Percentiles rank a stretch among this genome's conserved stretches.
Conservation (phyloP, 2,888 invertebrate genomes). For the Philhelius pedissequus region DNA sequence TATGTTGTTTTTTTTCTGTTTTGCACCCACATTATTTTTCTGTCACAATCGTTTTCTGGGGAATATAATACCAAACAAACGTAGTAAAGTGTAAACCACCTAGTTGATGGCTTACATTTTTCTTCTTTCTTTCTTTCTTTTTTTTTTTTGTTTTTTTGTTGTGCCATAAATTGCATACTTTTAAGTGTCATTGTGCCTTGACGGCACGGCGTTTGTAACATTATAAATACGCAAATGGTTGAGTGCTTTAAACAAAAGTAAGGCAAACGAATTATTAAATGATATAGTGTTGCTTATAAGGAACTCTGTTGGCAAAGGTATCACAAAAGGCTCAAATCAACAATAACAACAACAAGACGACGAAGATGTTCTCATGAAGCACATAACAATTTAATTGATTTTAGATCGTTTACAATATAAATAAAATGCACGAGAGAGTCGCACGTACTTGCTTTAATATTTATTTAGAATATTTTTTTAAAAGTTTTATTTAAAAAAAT, state of each 20-base stretch:
- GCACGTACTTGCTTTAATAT: no score
- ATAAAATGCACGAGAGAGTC: no score
- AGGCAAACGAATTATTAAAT: slow-evolving; percentile 44
- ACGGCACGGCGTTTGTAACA: not conserved
- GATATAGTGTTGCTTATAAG: not conserved
- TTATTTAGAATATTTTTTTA: no score
- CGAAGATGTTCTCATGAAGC: no score
- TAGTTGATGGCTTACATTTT: not conserved
- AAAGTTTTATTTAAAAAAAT: no score
- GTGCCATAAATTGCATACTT: slow-evolving; percentile 24
- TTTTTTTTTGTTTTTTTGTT: not conserved
- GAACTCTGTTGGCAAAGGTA: not conserved
- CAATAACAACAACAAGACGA: no score
- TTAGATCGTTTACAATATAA: no score
- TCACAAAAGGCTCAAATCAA: no score
- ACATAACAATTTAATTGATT: no score
- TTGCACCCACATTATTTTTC: not conserved
- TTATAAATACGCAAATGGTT: slow-evolving; percentile 38
- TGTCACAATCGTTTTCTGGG: slow-evolving; percentile 22
- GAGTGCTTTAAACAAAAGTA: slow-evolving; percentile 7
- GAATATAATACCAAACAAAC: slow-evolving; percentile 22
- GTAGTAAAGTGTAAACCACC: not conserved
- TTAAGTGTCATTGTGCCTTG: slow-evolving; percentile 27
- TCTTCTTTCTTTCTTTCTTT: not conserved
- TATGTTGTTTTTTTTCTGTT: not conserved